These are phyloP conservation scores for Crematogaster levior DNA, from an alignment of 2,888 invertebrate genomes.

Conservation along the genomic window DNA sequence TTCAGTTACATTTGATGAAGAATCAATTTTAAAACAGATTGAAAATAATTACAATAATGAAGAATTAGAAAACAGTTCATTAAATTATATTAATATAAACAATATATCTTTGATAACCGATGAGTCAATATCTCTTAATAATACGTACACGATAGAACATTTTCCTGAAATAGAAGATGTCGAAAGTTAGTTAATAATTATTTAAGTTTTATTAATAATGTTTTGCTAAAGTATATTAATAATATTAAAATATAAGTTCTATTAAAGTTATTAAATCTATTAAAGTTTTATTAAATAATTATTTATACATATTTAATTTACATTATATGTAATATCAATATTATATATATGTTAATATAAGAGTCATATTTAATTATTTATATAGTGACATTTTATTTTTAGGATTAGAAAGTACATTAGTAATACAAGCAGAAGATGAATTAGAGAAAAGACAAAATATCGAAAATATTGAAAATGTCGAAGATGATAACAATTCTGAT, in stretches of 20 bases:
- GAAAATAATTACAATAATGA: not conserved
- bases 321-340: no score
- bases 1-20: not conserved
- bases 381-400: not conserved
- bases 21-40: not conserved
- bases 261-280: no score
- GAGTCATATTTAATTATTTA: not conserved
- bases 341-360: no score
- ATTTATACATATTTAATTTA: not conserved
- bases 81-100: not conserved
- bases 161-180: not conserved
- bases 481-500: not conserved
- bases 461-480: not conserved
- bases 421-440: not conserved
- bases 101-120: not conserved
- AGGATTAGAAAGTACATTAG: constrained; percentile 7
- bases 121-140: not conserved
- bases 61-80: not conserved
- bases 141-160: not conserved
- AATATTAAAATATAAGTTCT: no score
- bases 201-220: not conserved
- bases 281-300: not conserved
- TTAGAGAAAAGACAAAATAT: not conserved
- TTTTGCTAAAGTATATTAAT: not conserved
- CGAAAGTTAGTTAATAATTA: constrained; percentile 13